Conservation (phyloP, 2,888 invertebrate species). For the Perdita meconis region DNA sequence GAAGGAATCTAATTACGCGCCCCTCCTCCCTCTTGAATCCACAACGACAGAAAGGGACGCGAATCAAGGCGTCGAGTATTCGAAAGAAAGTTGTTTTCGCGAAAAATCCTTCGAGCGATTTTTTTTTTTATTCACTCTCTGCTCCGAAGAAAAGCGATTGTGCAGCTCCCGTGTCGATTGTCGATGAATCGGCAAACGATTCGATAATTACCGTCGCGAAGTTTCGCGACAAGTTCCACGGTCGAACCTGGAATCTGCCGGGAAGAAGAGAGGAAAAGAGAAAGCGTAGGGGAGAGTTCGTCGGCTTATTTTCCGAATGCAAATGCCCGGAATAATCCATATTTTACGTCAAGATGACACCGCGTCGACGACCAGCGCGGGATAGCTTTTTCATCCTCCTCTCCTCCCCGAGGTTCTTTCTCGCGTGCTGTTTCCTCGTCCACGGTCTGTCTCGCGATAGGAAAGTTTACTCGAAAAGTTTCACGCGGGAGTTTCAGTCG, state of each 20-base stretch:
- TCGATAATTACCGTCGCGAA: slow-evolving; percentile 69
- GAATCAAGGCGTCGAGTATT: slow-evolving; percentile 16
- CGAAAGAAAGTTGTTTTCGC: slow-evolving; percentile 37
- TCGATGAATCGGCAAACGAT: slow-evolving; percentile 63
- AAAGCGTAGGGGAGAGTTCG: slow-evolving; percentile 67
- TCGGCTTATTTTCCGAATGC: slow-evolving; percentile 82
- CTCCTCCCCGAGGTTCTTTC: slow-evolving; percentile 37
- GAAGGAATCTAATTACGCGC: slow-evolving; percentile 50
- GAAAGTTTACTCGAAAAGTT: slow-evolving; percentile 81
- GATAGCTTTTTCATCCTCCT: slow-evolving; percentile 58
- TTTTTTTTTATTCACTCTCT: slow-evolving; percentile 32
- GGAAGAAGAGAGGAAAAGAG: neutral
- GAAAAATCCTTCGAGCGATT: neutral
- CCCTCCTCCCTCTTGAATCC: slow-evolving; percentile 21
- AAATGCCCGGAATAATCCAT: slow-evolving; percentile 83
- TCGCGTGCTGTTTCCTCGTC: slow-evolving; percentile 32
- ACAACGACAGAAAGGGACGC: slow-evolving; percentile 46
- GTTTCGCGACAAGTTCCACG: slow-evolving; percentile 60
- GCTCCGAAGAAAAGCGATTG: slow-evolving; percentile 7
- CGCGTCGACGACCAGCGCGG: slow-evolving; percentile 72
- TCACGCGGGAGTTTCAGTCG: slow-evolving; percentile 63
- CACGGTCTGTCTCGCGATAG: slow-evolving; percentile 63
- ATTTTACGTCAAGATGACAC: slow-evolving; percentile 81
- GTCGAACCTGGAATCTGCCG: slow-evolving; percentile 5
- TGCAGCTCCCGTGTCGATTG: slow-evolving; percentile 52